Percentiles rank a stretch among this genome's conserved stretches.
These are phyloP conservation scores for Colletes gigas DNA, from an alignment of 1,140 invertebrate species.

Conservation along the genomic window DNA sequence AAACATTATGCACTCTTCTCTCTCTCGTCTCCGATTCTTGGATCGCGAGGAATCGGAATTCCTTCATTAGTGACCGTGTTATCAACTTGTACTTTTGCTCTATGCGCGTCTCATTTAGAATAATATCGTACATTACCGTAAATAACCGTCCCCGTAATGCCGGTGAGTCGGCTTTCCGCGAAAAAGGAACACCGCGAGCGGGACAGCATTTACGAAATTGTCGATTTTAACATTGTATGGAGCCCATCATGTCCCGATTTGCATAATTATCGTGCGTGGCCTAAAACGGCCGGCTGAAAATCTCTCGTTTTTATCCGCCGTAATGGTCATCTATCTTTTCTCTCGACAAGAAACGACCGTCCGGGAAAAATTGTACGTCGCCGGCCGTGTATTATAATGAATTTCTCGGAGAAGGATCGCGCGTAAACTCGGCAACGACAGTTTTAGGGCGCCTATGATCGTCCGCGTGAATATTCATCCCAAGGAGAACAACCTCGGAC, in stretches of 20 bases:
- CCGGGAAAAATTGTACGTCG: constrained; percentile 9
- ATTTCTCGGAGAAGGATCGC: constrained; percentile 51
- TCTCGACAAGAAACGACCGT: background rate
- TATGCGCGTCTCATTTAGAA: background rate
- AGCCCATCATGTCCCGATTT: constrained; percentile 11
- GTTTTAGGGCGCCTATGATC: constrained; percentile 53
- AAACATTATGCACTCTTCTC: too few species aligned
- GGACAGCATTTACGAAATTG: constrained; percentile 16
- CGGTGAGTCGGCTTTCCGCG: background rate
- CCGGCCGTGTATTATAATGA: constrained; percentile 55
- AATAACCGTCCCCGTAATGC: constrained; percentile 3
- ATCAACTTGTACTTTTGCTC: background rate
- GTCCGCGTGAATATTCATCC: constrained; percentile 59
- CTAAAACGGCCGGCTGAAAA: constrained; percentile 10
- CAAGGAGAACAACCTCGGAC: background rate
- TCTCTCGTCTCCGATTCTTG: too few species aligned
- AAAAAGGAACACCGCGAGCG: background rate
- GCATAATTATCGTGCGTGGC: constrained; percentile 39
- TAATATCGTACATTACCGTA: constrained; percentile 6
- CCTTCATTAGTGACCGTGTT: background rate
- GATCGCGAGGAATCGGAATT: background rate
- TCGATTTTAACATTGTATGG: constrained; percentile 14
- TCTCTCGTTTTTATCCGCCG: background rate
- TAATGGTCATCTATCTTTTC: constrained; percentile 22
- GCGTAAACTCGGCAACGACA: constrained; percentile 53